Evolutionary conservation across 1,140 invertebrate genomes (phyloP).

Genomic region (Pogonognathellus flavescens): DNA sequence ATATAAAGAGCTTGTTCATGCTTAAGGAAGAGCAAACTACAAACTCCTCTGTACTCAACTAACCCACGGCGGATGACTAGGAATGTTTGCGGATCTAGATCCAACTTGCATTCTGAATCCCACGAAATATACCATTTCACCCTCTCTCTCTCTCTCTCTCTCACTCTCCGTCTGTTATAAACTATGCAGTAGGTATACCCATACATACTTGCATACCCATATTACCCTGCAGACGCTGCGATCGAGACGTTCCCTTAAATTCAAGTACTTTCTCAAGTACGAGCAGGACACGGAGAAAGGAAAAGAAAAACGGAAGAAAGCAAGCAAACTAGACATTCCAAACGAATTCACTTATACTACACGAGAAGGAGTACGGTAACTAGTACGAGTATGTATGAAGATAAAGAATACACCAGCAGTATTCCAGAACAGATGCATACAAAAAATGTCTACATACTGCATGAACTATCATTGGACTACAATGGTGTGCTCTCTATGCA

Average conservation of each 20-base stretch:
- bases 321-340: slow-evolving; percentile 19
- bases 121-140: slow-evolving; percentile 30
- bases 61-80: slow-evolving; percentile 42
- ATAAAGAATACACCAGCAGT: not conserved
- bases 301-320: slow-evolving; percentile 22
- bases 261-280: slow-evolving; percentile 26
- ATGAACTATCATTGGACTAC: not conserved
- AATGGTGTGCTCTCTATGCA: not conserved
- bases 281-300: not conserved
- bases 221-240: not conserved
- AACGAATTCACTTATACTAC: slow-evolving; percentile 3
- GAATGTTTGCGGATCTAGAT: slow-evolving; percentile 25
- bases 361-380: not conserved
- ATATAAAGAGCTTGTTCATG: not conserved
- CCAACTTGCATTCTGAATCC: slow-evolving; percentile 38
- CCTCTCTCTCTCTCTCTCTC: too few species aligned
- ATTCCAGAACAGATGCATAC: not conserved
- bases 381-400: not conserved
- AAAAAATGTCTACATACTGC: not conserved
- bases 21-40: slow-evolving; percentile 32
- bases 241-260: slow-evolving; percentile 14
- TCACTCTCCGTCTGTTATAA: not conserved
- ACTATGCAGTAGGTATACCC: not conserved
- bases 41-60: slow-evolving; percentile 35
- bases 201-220: not conserved